Evolutionary conservation across 30 jellyfish, hydroid and myxozoan genomes (phyloP), one percentile per base, ranked within the genome.

Genomic region (Aurelia sp.): DNA sequence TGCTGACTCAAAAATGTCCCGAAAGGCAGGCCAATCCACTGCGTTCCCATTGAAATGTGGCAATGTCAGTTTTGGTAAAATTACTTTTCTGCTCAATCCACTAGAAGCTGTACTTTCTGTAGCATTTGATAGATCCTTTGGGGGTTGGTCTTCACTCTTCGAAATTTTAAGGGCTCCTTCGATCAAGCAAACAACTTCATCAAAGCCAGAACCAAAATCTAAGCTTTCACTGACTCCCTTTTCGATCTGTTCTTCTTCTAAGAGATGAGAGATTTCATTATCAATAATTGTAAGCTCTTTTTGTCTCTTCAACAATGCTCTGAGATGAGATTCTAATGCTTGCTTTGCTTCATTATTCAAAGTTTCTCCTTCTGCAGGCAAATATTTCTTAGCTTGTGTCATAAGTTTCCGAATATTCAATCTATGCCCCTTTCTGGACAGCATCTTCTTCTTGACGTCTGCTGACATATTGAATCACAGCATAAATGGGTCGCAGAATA

Each of bases 1-100:
- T 13, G 55, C 55, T 16, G 86, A 74, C 4, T 47, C 76, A 74
- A 74, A 74, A 5, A 47, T 74, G 38, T 74, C 76, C 86, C 86
- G 50, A 51, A 74, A 74, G n/a, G 76, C 16, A 3, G 55, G 61
- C 57, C 86, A 74, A 8, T 74, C 73, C 31, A 6, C 61, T 18
- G 10, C 24, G 52, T 74, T 51, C 3, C 73, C 73, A 44, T 21
- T 20, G 52, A 74, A 74, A 41, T 16, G 76, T n/a, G 86, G 86
- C 76, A 74, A 51, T 19, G 33, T 15, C 24, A 74, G 53, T 22
- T 74, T 74, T 40, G 86, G 86, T 16, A 74, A 18, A 52, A 2
- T 74, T 12, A 74, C 75, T 2, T 44, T 51, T 33, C 31, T 74
- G 15, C 53, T 40, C 27, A 13, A 12, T 4, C 75, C 35, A 3